These are phyloP conservation scores for Adineta ricciae DNA, from an alignment of 2,888 invertebrate species.

Conservation along the genomic window DNA sequence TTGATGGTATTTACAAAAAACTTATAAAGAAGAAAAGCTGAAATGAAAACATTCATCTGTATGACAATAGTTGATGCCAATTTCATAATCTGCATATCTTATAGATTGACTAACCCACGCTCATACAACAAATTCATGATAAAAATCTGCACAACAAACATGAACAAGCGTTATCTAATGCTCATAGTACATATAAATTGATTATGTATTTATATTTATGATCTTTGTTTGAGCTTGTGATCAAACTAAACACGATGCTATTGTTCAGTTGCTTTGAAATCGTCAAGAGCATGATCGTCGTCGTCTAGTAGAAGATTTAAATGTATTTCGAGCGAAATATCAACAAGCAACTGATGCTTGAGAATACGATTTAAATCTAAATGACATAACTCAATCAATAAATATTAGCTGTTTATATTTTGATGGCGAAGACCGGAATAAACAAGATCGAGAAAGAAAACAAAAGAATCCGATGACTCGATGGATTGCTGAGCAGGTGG, in stretches of 20 bases:
- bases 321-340: neutral
- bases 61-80: too few relatives aligned
- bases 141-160: neutral
- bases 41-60: neutral
- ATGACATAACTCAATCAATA: neutral
- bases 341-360: neutral
- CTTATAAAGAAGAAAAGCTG: neutral
- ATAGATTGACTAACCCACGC: too few relatives aligned
- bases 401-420: neutral
- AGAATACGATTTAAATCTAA: neutral
- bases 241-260: neutral
- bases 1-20: too few relatives aligned
- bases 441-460: neutral
- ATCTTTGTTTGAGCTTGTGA: neutral
- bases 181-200: neutral
- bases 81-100: too few relatives aligned
- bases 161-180: neutral
- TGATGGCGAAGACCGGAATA: neutral
- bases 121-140: neutral
- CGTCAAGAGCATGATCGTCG: neutral
- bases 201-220: too few relatives aligned
- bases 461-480: too few relatives aligned
- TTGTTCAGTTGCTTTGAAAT: neutral
- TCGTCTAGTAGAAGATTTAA: neutral
- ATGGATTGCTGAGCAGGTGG: neutral